Conservation (phyloP, 2,797 vertebrate genomes). For the Hemibagrus guttatus region DNA sequence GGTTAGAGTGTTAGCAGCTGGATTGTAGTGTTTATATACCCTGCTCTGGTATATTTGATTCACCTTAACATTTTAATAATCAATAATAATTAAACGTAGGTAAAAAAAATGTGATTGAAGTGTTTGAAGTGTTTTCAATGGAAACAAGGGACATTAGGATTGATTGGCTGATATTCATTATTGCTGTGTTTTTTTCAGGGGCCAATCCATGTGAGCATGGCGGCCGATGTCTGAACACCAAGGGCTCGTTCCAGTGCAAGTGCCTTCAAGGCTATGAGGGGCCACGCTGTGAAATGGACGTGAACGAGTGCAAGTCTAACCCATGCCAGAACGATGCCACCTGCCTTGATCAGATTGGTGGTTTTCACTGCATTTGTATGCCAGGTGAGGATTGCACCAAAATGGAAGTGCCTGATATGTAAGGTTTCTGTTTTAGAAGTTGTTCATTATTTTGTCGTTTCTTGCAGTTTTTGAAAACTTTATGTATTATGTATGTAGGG, state of each 20-base stretch:
- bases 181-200: conserved; percentile 68
- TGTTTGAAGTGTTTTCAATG: background rate
- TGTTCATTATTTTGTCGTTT: background rate
- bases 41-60: background rate
- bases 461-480: background rate
- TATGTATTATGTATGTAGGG: conserved; percentile 78
- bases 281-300: conserved; percentile 93
- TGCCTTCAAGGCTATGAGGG: conserved; percentile 92
- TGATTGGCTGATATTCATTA: background rate
- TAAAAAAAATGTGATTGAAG: background rate
- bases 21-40: background rate
- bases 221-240: conserved; percentile 93
- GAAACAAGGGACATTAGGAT: background rate
- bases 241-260: conserved; percentile 94
- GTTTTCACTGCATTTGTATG: conserved; percentile 98
- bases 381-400: conserved; percentile 76
- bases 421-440: background rate
- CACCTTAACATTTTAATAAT: background rate
- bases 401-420: background rate
- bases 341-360: conserved; percentile 95
- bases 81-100: no score
- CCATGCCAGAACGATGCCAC: conserved; percentile 97
- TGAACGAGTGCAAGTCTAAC: conserved; percentile 96
- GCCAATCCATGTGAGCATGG: conserved; percentile 96
- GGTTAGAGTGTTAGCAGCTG: background rate